These are phyloP conservation scores for Cetonia aurata DNA, from an alignment of 2,888 invertebrate genomes.

Conservation along the genomic window DNA sequence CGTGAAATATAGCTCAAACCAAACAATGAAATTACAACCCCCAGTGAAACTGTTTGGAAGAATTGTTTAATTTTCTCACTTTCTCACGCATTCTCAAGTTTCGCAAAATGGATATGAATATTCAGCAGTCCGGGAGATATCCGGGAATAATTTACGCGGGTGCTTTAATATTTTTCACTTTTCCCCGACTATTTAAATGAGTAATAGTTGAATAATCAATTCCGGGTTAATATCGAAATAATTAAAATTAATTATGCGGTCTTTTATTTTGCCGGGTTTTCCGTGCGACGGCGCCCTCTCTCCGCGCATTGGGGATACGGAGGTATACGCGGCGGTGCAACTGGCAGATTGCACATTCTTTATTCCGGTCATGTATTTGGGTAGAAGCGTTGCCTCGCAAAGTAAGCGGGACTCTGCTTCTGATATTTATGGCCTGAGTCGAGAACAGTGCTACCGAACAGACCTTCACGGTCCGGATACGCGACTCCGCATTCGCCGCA, in stretches of 20 bases:
- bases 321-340: constrained; percentile 37
- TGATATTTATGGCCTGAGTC: constrained; percentile 55
- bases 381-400: constrained; percentile 49
- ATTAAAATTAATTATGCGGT: constrained; percentile 44
- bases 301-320: constrained; percentile 12
- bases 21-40: constrained; percentile 31
- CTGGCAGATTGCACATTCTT: constrained; percentile 47
- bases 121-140: constrained; percentile 36
- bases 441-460: constrained; percentile 54
- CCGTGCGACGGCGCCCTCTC: background rate
- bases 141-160: constrained; percentile 34
- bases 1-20: constrained; percentile 25
- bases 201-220: constrained; percentile 41
- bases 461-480: constrained; percentile 47
- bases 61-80: constrained; percentile 35
- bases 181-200: constrained; percentile 41
- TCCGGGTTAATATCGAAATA: constrained; percentile 40
- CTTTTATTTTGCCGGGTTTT: constrained; percentile 35
- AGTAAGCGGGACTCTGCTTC: constrained; percentile 41
- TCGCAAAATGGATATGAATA: constrained; percentile 32
- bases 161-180: constrained; percentile 36
- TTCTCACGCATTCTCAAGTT: constrained; percentile 24
- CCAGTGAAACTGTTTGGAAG: constrained; percentile 31
- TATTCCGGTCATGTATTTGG: constrained; percentile 49
- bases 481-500: constrained; percentile 44